Evolutionary conservation across 2,797 vertebrate species (phyloP).

Genomic region (Naso thynnoides): DNA sequence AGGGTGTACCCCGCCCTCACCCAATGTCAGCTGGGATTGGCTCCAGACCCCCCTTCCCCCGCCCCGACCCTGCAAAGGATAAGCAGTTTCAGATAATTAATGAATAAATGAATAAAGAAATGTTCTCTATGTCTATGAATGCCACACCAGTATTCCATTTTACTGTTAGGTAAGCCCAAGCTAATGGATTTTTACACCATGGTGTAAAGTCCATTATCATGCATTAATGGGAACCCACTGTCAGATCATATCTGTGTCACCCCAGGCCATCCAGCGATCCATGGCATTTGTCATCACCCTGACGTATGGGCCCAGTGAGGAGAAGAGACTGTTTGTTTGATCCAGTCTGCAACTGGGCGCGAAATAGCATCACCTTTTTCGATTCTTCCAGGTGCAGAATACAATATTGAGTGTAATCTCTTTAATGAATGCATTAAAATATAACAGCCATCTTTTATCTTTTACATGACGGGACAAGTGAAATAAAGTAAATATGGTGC

Average conservation of each 20-base stretch:
- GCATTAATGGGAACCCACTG: slow-evolving; percentile 68
- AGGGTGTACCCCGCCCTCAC: no score
- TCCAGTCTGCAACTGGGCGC: slow-evolving; percentile 21
- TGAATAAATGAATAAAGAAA: no score
- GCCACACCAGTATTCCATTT: slow-evolving; percentile 35
- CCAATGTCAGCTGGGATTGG: no score
- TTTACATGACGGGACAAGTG: slow-evolving; percentile 34
- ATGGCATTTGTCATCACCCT: slow-evolving; percentile 58
- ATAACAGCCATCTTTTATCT: not conserved
- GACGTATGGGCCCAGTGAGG: slow-evolving; percentile 47
- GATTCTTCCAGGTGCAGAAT: slow-evolving; percentile 9
- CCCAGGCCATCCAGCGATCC: slow-evolving; percentile 57
- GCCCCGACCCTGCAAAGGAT: no score
- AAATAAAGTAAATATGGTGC: slow-evolving; percentile 75
- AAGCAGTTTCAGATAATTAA: no score
- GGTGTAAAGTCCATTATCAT: slow-evolving; percentile 75
- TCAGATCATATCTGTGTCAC: slow-evolving; percentile 77
- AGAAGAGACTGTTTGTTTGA: slow-evolving; percentile 57
- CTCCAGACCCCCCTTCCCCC: no score
- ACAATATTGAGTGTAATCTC: not conserved
- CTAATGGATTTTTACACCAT: slow-evolving; percentile 46
- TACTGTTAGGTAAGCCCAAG: slow-evolving; percentile 25
- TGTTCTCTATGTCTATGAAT: slow-evolving; percentile 38
- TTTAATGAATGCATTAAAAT: slow-evolving; percentile 1
- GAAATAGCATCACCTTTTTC: slow-evolving; percentile 18